Evolutionary conservation across 2,113 vertebrate genomes (phyloP).

Genomic region (Nibea coibor): DNA sequence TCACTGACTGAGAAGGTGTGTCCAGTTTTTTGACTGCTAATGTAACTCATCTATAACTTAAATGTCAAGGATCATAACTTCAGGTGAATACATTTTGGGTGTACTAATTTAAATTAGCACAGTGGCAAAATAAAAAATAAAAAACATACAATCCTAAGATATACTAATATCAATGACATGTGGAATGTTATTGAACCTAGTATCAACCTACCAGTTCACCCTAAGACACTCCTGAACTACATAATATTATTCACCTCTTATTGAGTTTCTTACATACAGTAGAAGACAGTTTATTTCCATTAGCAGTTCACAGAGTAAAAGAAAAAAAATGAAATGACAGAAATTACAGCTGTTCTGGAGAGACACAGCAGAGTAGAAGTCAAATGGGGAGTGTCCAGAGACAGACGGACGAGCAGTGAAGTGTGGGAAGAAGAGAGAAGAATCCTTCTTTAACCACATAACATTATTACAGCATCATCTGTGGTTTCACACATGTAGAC

Average conservation of each 20-base stretch:
- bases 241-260: not conserved
- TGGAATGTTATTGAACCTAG: not conserved
- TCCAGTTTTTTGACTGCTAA: too few relatives aligned
- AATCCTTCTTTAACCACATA: slow-evolving; percentile 10
- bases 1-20: too few relatives aligned
- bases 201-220: too few relatives aligned
- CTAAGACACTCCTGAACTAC: not conserved
- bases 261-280: not conserved
- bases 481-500: not conserved
- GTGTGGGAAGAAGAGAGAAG: slow-evolving; percentile 11
- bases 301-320: not conserved
- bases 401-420: not conserved
- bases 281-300: not conserved
- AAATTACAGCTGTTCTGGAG: slow-evolving; percentile 5
- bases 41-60: not conserved
- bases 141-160: not conserved
- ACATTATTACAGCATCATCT: not conserved
- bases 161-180: not conserved
- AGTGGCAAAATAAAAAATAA: not conserved
- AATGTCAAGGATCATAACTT: not conserved
- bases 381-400: not conserved
- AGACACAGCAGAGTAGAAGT: not conserved
- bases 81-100: not conserved
- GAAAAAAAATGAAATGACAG: not conserved
- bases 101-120: not conserved